Evolutionary conservation across 2,797 vertebrate species (phyloP).

Genomic region (Lerista edwardsae): DNA sequence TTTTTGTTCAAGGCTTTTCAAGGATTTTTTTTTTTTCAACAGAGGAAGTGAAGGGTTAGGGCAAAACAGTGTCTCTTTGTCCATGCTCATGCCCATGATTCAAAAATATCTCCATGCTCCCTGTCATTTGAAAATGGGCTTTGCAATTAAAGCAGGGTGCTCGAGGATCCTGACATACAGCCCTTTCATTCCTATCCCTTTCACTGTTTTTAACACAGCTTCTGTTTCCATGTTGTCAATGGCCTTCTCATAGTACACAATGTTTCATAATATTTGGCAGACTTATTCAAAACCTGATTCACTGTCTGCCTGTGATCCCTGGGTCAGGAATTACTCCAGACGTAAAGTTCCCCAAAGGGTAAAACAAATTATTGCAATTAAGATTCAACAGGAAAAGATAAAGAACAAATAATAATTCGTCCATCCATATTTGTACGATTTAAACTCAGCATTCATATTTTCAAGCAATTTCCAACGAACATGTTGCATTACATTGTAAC

Average conservation of each 20-base stretch:
- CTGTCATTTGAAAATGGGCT: conserved; percentile 62
- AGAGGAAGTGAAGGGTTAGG: conserved; percentile 45
- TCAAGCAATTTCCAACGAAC: conserved; percentile 51
- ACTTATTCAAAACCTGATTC: conserved; percentile 77
- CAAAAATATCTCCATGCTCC: conserved; percentile 58
- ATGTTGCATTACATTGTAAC: conserved; percentile 51
- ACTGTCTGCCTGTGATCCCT: conserved; percentile 77
- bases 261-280: conserved; percentile 78
- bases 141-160: conserved; percentile 58
- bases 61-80: conserved; percentile 53
- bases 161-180: conserved; percentile 66
- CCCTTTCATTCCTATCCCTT: conserved; percentile 70
- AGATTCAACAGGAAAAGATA: conserved; percentile 64
- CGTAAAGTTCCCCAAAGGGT: conserved; percentile 74
- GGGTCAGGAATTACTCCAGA: conserved; percentile 78
- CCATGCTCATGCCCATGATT: conserved; percentile 45
- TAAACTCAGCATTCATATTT: conserved; percentile 59
- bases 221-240: conserved; percentile 78
- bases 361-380: conserved; percentile 73
- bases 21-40: conserved; percentile 27
- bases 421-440: conserved; percentile 56
- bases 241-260: conserved; percentile 78
- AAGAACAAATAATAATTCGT: conserved; percentile 27
- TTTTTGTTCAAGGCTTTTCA: conserved; percentile 42
- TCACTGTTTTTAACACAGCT: conserved; percentile 71